These are phyloP conservation scores for Malacoraja senta DNA, from an alignment of 2,797 vertebrate genomes.

Conservation along the genomic window DNA sequence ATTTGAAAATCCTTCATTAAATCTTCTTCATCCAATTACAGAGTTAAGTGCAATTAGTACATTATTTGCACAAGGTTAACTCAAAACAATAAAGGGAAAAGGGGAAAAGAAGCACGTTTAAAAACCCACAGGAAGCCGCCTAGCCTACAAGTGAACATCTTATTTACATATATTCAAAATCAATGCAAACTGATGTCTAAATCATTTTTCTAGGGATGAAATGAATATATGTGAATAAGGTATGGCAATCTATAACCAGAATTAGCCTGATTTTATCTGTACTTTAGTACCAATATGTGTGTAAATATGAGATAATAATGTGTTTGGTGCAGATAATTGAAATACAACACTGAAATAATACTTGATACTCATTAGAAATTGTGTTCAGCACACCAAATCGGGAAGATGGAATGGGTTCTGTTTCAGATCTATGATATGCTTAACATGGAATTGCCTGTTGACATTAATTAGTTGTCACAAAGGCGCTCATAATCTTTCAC, in stretches of 20 bases:
- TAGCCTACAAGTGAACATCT: neutral
- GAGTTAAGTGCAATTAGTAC: conserved; percentile 20
- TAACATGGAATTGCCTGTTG: neutral
- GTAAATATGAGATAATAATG: neutral
- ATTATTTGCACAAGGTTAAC: conserved; percentile 2
- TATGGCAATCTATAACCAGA: too few species aligned
- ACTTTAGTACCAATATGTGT: neutral
- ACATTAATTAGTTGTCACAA: neutral
- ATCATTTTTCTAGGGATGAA: neutral
- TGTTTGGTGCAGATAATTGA: neutral
- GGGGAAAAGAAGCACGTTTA: neutral
- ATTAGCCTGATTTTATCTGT: neutral
- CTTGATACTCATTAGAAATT: neutral
- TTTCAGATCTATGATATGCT: neutral
- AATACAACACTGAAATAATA: neutral
- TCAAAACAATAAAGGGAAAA: neutral
- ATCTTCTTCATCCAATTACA: conserved; percentile 12
- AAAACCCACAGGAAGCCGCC: neutral
- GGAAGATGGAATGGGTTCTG: neutral
- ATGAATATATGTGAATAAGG: neutral
- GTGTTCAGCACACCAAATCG: neutral
- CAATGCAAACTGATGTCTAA: neutral
- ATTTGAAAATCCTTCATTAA: conserved; percentile 19
- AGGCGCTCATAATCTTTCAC: neutral
- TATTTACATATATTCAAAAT: neutral